Evolutionary conservation across 2,797 vertebrate species (phyloP).

Genomic region (Sebastes matsubarae): DNA sequence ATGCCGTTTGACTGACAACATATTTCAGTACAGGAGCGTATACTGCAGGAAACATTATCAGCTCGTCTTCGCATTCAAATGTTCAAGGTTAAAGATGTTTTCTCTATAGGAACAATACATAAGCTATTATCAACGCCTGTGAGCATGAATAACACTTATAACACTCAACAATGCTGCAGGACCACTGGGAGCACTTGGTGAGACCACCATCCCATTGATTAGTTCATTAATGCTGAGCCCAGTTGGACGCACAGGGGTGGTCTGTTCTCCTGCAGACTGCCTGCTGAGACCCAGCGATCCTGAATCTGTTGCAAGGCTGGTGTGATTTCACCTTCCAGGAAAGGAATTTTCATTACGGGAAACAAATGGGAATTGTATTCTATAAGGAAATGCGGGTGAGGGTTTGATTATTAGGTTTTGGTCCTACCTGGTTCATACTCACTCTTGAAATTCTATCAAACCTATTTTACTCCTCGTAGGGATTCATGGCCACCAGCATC

Average conservation of each 20-base stretch:
- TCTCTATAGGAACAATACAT: not conserved
- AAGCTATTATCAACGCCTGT: not conserved
- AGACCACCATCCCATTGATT: slow-evolving; percentile 48
- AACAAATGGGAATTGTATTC: not conserved
- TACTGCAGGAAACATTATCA: not conserved
- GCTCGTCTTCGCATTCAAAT: not conserved
- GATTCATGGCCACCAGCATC: slow-evolving; percentile 10
- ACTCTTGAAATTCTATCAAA: slow-evolving; percentile 2
- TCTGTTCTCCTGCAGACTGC: slow-evolving; percentile 20
- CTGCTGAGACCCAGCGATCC: slow-evolving; percentile 27
- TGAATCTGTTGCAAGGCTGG: slow-evolving; percentile 15
- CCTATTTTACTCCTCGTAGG: not conserved
- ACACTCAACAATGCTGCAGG: not conserved
- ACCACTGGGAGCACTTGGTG: slow-evolving; percentile 31
- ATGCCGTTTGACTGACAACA: not conserved
- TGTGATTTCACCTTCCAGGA: not conserved
- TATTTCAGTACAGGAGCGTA: not conserved
- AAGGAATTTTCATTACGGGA: slow-evolving; percentile 5
- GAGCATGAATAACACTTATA: slow-evolving; percentile 30
- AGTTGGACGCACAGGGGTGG: slow-evolving; percentile 30
- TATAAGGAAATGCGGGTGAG: not conserved
- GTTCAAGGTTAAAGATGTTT: not conserved
- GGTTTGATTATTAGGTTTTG: not conserved
- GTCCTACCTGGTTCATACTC: not conserved
- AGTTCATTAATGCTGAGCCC: slow-evolving; percentile 49